Evolutionary conservation across 2,113 vertebrate species (phyloP).

Genomic region (Origma solitaria): DNA sequence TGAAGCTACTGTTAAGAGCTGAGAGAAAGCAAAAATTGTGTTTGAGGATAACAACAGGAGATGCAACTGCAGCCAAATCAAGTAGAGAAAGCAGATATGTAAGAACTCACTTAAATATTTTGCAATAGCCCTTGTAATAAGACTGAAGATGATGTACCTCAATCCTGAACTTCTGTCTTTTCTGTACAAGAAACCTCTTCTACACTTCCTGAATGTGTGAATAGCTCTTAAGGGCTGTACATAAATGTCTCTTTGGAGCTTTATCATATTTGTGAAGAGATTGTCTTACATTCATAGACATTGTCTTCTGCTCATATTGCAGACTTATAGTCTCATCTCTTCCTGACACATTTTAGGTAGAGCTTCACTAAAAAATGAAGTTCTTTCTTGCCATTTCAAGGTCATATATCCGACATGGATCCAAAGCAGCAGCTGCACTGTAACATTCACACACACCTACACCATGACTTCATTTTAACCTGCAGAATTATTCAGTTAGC

Average conservation of each 20-base stretch:
- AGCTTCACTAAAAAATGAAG: background rate
- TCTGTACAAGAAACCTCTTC: background rate
- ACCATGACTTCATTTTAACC: background rate
- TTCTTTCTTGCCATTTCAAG: background rate
- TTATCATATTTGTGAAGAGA: background rate
- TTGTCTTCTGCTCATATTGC: background rate
- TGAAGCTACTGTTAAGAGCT: background rate
- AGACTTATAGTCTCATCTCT: background rate
- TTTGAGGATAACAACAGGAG: background rate
- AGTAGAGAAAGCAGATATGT: background rate
- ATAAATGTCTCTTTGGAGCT: background rate
- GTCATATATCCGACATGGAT: background rate
- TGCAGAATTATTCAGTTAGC: background rate
- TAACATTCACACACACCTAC: background rate
- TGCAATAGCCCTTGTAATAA: background rate
- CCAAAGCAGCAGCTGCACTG: background rate
- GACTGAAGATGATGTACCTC: background rate
- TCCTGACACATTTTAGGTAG: background rate
- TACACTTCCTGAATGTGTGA: background rate
- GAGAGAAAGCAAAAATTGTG: background rate
- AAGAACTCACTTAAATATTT: background rate
- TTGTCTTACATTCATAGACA: background rate
- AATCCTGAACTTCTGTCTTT: background rate
- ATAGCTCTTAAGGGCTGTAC: background rate
- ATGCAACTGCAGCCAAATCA: background rate